Evolutionary conservation across 1,140 invertebrate genomes (phyloP).

Genomic region (Anadara kagoshimensis): DNA sequence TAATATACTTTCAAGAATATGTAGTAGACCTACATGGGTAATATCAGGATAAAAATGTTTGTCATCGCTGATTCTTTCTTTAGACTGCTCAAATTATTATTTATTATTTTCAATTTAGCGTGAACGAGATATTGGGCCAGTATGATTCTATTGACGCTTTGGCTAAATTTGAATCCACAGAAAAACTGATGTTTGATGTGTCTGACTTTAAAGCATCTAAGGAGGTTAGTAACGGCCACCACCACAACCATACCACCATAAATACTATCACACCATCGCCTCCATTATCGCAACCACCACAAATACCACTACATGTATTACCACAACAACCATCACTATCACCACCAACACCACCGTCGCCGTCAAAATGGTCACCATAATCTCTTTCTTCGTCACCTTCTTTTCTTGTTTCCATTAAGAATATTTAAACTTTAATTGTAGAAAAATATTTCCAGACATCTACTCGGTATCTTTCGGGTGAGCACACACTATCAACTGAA

Average conservation of each 20-base stretch:
- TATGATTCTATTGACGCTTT: conserved; percentile 42
- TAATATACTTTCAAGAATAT: too few relatives aligned
- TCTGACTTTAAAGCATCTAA: conserved; percentile 44
- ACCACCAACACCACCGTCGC: too few relatives aligned
- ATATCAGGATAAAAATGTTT: too few relatives aligned
- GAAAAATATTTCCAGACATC: not conserved
- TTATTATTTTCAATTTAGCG: conserved; percentile 38
- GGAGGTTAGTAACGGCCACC: conserved; percentile 33
- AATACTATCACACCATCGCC: too few relatives aligned
- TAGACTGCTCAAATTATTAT: too few relatives aligned
- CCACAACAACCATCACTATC: not conserved
- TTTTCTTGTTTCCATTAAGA: not conserved
- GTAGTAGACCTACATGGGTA: too few relatives aligned
- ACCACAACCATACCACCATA: not conserved
- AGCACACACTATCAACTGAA: too few relatives aligned
- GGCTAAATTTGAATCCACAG: conserved; percentile 1
- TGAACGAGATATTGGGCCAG: conserved; percentile 38
- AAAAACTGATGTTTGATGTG: conserved; percentile 52
- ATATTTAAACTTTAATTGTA: not conserved
- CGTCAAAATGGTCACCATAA: not conserved
- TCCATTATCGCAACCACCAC: not conserved
- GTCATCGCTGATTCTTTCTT: too few relatives aligned
- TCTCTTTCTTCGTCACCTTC: not conserved
- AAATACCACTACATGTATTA: not conserved
- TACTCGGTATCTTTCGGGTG: too few relatives aligned